phyloP scores from a whole-genome alignment of 2,113 vertebrate species.

The Charadrius vociferus region DNA sequence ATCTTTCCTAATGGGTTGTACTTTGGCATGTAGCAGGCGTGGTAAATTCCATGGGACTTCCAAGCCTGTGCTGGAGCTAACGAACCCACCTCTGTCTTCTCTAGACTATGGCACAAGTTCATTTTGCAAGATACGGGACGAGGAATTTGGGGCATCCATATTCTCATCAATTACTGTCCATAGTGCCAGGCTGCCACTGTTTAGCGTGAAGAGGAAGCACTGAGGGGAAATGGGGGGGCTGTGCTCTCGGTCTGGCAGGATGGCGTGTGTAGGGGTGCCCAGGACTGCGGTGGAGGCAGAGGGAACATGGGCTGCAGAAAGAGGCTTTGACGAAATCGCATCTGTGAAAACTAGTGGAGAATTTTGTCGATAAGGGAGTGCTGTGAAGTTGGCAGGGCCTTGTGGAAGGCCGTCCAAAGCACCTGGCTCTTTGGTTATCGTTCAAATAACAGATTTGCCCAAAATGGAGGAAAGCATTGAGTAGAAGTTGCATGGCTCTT shows the following conservation, averaged over 20 bases:
- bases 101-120: neutral
- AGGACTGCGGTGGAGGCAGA: neutral
- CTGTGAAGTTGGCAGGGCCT: constrained; percentile 30
- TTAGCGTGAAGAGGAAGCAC: neutral
- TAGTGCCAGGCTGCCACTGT: neutral
- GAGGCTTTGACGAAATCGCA: neutral
- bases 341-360: neutral
- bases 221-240: neutral
- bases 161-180: neutral
- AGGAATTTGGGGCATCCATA: neutral
- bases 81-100: neutral
- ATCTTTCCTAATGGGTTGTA: neutral
- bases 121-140: rapidly evolving
- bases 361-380: neutral
- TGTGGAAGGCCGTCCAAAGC: constrained; percentile 1
- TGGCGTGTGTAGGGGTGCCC: rapidly evolving
- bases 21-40: neutral
- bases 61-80: neutral
- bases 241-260: neutral
- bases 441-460: constrained; percentile 5
- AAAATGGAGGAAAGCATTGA: constrained; percentile 17
- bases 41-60: neutral
- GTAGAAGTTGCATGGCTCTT: constrained; percentile 30
- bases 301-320: neutral
- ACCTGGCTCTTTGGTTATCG: constrained; percentile 40